Percentiles rank a stretch among this genome's conserved stretches.
Evolutionary conservation across 2,888 invertebrate genomes (phyloP).

Genomic region (Habroteleia sp.): DNA sequence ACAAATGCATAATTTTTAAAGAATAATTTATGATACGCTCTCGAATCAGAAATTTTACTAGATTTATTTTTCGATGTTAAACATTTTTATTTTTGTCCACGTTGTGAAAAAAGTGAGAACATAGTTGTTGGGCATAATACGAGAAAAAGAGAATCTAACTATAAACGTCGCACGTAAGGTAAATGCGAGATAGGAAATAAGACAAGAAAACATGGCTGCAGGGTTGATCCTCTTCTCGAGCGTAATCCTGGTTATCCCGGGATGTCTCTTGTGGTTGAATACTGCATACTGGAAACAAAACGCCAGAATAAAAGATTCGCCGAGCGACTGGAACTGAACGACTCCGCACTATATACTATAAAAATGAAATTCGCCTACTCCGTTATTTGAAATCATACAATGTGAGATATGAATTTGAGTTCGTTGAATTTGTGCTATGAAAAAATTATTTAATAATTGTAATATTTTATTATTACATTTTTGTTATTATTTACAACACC

Average conservation of each 20-base stretch:
- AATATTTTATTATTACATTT: too few relatives aligned
- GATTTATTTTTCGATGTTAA: slow-evolving; percentile 28
- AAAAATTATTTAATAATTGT: too few relatives aligned
- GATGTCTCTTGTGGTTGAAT: slow-evolving; percentile 57
- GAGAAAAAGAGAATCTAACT: slow-evolving; percentile 51
- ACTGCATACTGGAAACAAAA: slow-evolving; percentile 55
- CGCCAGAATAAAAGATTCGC: slow-evolving; percentile 53
- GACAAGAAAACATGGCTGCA: slow-evolving; percentile 46
- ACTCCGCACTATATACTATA: slow-evolving; percentile 17
- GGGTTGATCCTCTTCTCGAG: slow-evolving; percentile 59
- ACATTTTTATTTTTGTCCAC: slow-evolving; percentile 23
- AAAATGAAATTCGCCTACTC: slow-evolving; percentile 42
- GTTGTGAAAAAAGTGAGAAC: slow-evolving; percentile 47
- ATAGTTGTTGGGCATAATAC: slow-evolving; percentile 39
- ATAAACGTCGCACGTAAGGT: slow-evolving; percentile 48
- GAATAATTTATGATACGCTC: too few relatives aligned
- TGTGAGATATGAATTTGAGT: slow-evolving; percentile 23
- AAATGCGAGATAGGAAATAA: slow-evolving; percentile 45
- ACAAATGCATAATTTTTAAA: too few relatives aligned
- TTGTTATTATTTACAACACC: too few relatives aligned
- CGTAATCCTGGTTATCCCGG: slow-evolving; percentile 55
- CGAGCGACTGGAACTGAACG: slow-evolving; percentile 46
- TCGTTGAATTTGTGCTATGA: too few relatives aligned
- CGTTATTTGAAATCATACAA: slow-evolving; percentile 13
- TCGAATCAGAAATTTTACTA: slow-evolving; percentile 16